Percentiles rank a stretch among this genome's conserved stretches.
Evolutionary conservation across 2,113 vertebrate genomes (phyloP).

Genomic region (Trematocara nigrifrons): DNA sequence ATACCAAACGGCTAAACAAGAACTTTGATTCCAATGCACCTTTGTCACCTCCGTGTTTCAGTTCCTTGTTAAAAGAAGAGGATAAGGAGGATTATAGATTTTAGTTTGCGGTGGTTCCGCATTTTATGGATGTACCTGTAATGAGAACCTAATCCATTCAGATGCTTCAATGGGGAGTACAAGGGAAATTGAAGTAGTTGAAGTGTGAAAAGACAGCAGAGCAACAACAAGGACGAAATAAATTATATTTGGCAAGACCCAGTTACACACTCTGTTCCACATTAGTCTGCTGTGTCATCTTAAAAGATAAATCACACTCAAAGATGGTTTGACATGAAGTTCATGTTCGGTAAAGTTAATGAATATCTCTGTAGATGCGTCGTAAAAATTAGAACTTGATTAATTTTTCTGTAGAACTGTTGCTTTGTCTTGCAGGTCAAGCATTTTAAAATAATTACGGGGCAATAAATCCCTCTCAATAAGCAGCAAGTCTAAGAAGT

Average conservation of each 20-base stretch:
- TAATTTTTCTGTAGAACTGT: neutral
- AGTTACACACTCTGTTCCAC: neutral
- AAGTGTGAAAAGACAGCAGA: conserved; percentile 5
- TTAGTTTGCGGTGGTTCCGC: neutral
- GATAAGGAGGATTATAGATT: neutral
- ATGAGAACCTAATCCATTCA: neutral
- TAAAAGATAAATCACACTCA: neutral
- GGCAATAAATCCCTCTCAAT: neutral
- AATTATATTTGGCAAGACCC: neutral
- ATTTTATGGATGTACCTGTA: neutral
- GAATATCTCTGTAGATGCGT: neutral
- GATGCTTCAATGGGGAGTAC: neutral
- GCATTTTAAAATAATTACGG: neutral
- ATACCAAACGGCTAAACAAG: neutral
- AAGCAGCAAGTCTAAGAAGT: neutral
- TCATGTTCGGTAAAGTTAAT: neutral
- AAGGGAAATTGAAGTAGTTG: neutral
- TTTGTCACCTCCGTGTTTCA: neutral
- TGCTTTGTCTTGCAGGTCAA: neutral
- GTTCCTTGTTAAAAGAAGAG: neutral
- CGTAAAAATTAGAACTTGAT: neutral
- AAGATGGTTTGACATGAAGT: neutral
- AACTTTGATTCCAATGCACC: neutral
- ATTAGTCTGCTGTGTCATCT: neutral
- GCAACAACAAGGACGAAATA: neutral